phyloP scores from a whole-genome alignment of 2,797 vertebrate genomes.

The Botia almorhae region DNA sequence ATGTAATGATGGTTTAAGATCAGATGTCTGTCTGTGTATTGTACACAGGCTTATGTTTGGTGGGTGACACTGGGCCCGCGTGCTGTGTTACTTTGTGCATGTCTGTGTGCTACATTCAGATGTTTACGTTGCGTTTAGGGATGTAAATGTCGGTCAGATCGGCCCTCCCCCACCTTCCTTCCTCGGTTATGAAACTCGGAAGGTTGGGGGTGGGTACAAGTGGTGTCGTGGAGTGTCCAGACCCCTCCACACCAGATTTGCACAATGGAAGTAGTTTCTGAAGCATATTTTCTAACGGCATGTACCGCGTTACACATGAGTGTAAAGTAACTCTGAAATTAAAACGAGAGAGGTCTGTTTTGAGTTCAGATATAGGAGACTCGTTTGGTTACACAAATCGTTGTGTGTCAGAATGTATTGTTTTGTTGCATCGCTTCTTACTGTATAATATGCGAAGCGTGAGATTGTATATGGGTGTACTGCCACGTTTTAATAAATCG shows the following conservation, averaged over 20 bases:
- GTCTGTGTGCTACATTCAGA: slow-evolving; percentile 24
- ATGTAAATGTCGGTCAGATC: slow-evolving; percentile 3
- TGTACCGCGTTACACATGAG: neutral
- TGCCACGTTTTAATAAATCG: neutral
- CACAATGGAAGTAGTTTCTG: neutral
- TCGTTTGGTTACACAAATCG: neutral
- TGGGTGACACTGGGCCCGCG: neutral
- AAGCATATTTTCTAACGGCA: neutral
- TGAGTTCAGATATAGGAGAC: neutral
- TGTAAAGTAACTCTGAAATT: neutral
- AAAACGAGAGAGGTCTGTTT: neutral
- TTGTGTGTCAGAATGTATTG: neutral
- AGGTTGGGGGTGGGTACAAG: slow-evolving; percentile 22
- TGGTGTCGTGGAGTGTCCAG: neutral
- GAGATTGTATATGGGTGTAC: neutral
- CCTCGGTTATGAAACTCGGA: slow-evolving; percentile 41
- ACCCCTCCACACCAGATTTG: neutral
- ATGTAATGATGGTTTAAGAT: too few species aligned
- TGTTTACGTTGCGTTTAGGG: slow-evolving; percentile 17
- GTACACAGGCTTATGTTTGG: too few species aligned
- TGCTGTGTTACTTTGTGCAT: slow-evolving; percentile 1
- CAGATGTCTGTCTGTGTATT: too few species aligned
- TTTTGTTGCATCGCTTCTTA: neutral
- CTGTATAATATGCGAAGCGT: neutral
- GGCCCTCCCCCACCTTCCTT: slow-evolving; percentile 15